These are phyloP conservation scores for Geopemphigus sp. DNA, from an alignment of 1,140 invertebrate genomes.

Conservation along the genomic window DNA sequence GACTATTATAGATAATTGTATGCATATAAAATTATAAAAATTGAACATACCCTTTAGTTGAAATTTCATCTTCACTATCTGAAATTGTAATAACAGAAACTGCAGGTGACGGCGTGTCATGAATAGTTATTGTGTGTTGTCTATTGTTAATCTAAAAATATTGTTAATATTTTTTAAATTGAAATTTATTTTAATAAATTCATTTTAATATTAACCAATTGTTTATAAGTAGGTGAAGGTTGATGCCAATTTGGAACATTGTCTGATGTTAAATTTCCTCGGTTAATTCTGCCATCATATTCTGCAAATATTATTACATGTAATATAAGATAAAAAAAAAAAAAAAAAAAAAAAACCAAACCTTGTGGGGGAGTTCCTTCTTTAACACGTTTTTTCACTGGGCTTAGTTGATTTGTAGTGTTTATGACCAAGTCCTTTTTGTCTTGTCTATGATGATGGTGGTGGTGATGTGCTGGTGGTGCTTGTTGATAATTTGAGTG, in stretches of 20 bases:
- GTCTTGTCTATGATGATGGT: constrained; percentile 54
- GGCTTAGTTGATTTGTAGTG: constrained; percentile 72
- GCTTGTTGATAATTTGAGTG: constrained; percentile 50
- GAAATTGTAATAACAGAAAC: constrained; percentile 96
- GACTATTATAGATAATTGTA: background rate
- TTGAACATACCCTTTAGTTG: constrained; percentile 52
- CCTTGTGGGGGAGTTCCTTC: constrained; percentile 84
- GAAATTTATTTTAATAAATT: too few species aligned
- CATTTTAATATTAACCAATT: background rate
- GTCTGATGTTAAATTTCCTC: constrained; percentile 27
- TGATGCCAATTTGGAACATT: constrained; percentile 45
- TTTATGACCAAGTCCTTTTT: constrained; percentile 75
- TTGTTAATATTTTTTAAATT: background rate
- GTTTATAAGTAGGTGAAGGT: constrained; percentile 39
- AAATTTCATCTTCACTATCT: constrained; percentile 87
- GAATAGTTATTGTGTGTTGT: constrained; percentile 79
- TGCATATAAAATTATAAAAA: background rate
- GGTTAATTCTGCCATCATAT: constrained; percentile 34
- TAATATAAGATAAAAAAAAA: background rate
- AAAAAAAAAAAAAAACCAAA: background rate
- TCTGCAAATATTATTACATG: background rate
- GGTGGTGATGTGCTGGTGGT: constrained; percentile 44
- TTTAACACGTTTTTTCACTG: constrained; percentile 97
- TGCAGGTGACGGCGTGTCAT: constrained; percentile 87
- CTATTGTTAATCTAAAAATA: constrained; percentile 45